Conservation (phyloP, 2,113 vertebrate genomes). For the Riparia riparia region DNA sequence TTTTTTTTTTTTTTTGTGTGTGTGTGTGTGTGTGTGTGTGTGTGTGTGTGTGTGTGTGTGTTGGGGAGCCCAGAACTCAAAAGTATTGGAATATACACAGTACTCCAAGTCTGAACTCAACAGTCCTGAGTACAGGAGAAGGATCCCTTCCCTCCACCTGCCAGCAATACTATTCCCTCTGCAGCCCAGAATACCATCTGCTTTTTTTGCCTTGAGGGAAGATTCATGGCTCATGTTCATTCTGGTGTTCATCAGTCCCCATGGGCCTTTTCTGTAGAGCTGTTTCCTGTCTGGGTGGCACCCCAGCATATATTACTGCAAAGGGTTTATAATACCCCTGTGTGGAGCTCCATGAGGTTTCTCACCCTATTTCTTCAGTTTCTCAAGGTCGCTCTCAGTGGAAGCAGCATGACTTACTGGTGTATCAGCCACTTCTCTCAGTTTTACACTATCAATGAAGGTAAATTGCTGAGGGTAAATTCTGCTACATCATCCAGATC, state of each 20-base stretch:
- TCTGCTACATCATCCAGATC: no score
- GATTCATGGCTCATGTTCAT: not conserved
- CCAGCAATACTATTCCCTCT: not conserved
- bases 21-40: no score
- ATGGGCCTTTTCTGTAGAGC: not conserved
- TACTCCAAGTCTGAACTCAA: not conserved
- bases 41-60: no score
- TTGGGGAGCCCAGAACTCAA: not conserved
- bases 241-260: not conserved
- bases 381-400: not conserved
- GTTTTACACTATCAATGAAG: no score
- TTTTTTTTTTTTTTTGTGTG: not conserved
- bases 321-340: not conserved
- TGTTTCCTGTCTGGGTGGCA: not conserved
- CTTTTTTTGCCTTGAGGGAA: not conserved
- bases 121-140: not conserved
- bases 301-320: not conserved
- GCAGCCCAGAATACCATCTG: not conserved
- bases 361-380: not conserved
- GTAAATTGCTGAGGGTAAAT: no score
- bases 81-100: not conserved
- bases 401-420: no score
- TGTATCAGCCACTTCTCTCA: no score
- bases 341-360: not conserved
- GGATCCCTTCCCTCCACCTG: not conserved